A percentile compares a stretch with the other conserved stretches of the same genome.
Conservation (phyloP, 2,113 vertebrate genomes). For the Nettapus auritus region DNA sequence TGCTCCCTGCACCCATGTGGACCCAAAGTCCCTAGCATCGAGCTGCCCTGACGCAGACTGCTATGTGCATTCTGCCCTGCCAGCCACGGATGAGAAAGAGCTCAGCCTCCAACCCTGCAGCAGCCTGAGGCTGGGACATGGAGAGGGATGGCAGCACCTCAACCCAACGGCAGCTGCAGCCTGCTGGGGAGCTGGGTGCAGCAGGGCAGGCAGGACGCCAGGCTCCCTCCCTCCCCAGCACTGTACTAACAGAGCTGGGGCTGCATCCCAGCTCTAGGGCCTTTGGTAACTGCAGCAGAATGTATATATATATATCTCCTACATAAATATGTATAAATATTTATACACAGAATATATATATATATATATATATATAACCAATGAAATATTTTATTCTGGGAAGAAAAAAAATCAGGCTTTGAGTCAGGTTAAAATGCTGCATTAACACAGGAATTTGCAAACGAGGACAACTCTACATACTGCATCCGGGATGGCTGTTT, state of each 20-base stretch:
- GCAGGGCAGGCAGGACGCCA: no score
- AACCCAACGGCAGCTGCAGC: no score
- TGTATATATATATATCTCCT: no score
- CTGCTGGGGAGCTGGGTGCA: no score
- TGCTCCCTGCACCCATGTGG: no score
- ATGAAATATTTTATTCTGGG: background rate
- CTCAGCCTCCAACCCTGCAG: no score
- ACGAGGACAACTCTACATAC: background rate
- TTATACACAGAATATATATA: background rate
- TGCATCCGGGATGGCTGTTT: background rate
- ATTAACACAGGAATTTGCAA: conserved; percentile 5
- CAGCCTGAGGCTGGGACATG: no score
- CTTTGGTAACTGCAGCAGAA: background rate
- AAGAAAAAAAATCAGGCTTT: background rate
- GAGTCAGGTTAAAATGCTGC: background rate
- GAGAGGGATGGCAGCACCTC: fast-evolving
- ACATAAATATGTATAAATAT: background rate
- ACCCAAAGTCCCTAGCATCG: no score
- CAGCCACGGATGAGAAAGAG: no score
- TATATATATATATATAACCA: background rate
- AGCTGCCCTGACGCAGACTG: no score
- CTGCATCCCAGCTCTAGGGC: background rate
- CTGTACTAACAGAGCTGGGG: background rate
- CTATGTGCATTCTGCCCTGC: no score
- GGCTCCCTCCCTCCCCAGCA: background rate